A percentile compares a stretch with the other conserved stretches of the same genome.
phyloP scores from a whole-genome alignment of 2,113 vertebrate genomes.

The Osmerus eperlanus region DNA sequence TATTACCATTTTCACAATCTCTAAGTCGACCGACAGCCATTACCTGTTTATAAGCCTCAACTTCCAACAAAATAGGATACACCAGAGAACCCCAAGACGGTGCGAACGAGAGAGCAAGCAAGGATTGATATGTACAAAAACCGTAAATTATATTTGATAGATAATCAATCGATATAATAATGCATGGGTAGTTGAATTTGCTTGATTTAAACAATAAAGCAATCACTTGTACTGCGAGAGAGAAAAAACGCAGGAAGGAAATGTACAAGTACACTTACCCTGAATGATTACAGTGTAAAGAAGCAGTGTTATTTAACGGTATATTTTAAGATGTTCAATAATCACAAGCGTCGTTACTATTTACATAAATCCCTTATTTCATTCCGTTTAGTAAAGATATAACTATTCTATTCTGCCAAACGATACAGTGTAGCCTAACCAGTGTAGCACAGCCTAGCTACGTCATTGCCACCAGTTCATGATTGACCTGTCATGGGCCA shows the following conservation, averaged over 20 bases:
- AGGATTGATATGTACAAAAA: not conserved
- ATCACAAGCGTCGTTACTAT: conserved; percentile 31
- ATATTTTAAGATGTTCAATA: conserved; percentile 18
- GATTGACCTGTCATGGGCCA: conserved; percentile 52
- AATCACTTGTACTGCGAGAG: conserved; percentile 38
- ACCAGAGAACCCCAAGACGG: not conserved
- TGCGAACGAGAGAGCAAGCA: not conserved
- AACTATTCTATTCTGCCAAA: conserved; percentile 72
- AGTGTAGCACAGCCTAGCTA: conserved; percentile 50
- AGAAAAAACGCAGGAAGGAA: conserved; percentile 71
- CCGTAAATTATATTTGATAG: not conserved
- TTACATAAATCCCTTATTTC: conserved; percentile 58
- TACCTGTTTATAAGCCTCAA: conserved; percentile 31
- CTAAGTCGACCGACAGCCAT: conserved; percentile 71
- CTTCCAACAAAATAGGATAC: conserved; percentile 10
- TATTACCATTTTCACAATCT: conserved; percentile 63
- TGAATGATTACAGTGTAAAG: conserved; percentile 61
- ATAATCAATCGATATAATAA: not conserved
- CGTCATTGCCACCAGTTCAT: conserved; percentile 60
- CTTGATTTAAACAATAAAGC: conserved; percentile 44
- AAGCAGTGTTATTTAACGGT: conserved; percentile 17
- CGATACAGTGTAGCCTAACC: conserved; percentile 60
- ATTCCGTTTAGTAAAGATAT: conserved; percentile 71
- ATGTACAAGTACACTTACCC: conserved; percentile 75
- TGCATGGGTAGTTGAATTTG: conserved; percentile 16